These are phyloP conservation scores for Diadromus collaris DNA, from an alignment of 2,888 invertebrate genomes.

Conservation along the genomic window DNA sequence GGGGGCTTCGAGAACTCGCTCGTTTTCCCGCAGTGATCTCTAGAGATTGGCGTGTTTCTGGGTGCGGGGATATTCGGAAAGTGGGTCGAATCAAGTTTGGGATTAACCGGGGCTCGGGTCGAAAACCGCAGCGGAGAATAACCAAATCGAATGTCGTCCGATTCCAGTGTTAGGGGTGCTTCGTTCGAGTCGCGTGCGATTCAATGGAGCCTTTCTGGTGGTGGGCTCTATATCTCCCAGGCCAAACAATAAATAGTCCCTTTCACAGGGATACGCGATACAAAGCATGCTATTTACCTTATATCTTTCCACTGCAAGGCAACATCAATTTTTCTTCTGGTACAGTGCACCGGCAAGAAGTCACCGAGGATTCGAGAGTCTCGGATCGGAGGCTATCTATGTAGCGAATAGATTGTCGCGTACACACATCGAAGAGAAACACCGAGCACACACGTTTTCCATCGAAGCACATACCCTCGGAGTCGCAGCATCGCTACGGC, in stretches of 20 bases:
- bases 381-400: slow-evolving; percentile 13
- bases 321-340: slow-evolving; percentile 19
- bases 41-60: slow-evolving; percentile 29
- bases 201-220: not conserved
- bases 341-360: slow-evolving; percentile 26
- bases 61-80: slow-evolving; percentile 11
- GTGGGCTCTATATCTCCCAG: not conserved
- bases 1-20: slow-evolving; percentile 18
- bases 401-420: not conserved
- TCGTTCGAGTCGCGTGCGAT: not conserved
- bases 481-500: slow-evolving; percentile 48
- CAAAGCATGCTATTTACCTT: too few relatives aligned
- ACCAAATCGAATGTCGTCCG: not conserved
- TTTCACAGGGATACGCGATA: too few relatives aligned
- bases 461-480: slow-evolving; percentile 10
- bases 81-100: slow-evolving; percentile 3
- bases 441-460: slow-evolving; percentile 42
- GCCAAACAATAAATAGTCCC: too few relatives aligned
- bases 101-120: not conserved
- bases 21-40: slow-evolving; percentile 14
- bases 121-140: not conserved
- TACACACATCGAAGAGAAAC: slow-evolving; percentile 31
- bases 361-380: slow-evolving; percentile 35
- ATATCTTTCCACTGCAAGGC: not conserved
- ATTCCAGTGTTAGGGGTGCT: not conserved